Evolutionary conservation across 2,797 vertebrate species (phyloP).

Genomic region (Lepilemur ruficaudatus): DNA sequence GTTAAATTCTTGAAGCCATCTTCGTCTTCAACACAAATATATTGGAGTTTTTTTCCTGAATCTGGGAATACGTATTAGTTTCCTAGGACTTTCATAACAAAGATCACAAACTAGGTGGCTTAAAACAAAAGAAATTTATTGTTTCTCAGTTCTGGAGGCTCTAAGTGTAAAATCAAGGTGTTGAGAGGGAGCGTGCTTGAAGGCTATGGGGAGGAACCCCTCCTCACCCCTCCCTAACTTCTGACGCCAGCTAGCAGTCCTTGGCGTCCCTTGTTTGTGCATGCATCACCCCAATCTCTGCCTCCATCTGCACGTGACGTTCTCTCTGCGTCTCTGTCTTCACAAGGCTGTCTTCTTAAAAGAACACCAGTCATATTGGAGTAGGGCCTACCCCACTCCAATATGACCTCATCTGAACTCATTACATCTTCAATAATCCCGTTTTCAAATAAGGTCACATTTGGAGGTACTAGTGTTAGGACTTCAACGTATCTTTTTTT

Average conservation of each 20-base stretch:
- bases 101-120: background rate
- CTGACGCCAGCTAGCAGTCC: background rate
- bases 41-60: background rate
- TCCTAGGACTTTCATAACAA: background rate
- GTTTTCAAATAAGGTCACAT: background rate
- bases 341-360: background rate
- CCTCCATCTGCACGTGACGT: background rate
- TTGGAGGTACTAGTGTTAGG: background rate
- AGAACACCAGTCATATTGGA: background rate
- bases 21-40: background rate
- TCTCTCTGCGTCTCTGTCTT: background rate
- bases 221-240: too few relatives aligned
- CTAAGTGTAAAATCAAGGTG: background rate
- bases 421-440: background rate
- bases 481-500: background rate
- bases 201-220: background rate
- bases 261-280: background rate
- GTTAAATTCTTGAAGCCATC: background rate
- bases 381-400: background rate
- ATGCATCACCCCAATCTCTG: background rate
- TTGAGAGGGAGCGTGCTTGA: background rate
- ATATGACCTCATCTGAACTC: background rate
- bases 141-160: background rate
- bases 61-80: background rate
- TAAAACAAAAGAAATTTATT: background rate